Percentiles rank a stretch among this genome's conserved stretches.
Conservation (phyloP, 2,113 vertebrate genomes). For the Archocentrus centrarchus region DNA sequence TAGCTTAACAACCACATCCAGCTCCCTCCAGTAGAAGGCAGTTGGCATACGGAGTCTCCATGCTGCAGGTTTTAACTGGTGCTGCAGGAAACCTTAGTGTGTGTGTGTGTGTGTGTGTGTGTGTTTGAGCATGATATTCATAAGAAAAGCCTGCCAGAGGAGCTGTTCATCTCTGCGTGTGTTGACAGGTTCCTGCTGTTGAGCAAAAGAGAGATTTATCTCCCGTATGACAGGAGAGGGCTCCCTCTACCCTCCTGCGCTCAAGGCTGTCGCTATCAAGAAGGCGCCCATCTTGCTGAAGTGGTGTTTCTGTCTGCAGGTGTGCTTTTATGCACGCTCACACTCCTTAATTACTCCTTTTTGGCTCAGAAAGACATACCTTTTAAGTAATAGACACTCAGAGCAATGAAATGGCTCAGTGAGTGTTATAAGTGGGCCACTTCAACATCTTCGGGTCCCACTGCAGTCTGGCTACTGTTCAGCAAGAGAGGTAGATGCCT, state of each 20-base stretch:
- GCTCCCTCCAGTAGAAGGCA: conserved; percentile 9
- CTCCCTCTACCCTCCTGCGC: conserved; percentile 39
- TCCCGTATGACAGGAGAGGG: conserved; percentile 44
- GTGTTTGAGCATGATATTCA: conserved; percentile 31
- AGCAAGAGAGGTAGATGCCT: conserved; percentile 29
- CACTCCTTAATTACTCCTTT: conserved; percentile 38
- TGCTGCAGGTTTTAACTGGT: conserved; percentile 43
- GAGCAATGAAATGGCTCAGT: conserved; percentile 19
- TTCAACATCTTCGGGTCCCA: conserved; percentile 16
- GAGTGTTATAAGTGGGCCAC: conserved; percentile 37
- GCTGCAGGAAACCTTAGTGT: conserved; percentile 32
- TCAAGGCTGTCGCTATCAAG: conserved; percentile 24
- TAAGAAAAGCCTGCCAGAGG: conserved; percentile 34
- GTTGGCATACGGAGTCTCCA: conserved; percentile 23
- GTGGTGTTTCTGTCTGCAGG: conserved; percentile 40
- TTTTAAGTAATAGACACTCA: conserved; percentile 33
- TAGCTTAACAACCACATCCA: conserved; percentile 41
- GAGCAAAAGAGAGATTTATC: conserved; percentile 37
- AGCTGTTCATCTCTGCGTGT: conserved; percentile 53
- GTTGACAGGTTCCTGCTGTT: conserved; percentile 62
- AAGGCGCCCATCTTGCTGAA: conserved; percentile 24
- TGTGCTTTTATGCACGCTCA: conserved; percentile 20
- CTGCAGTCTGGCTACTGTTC: conserved; percentile 21
- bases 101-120: background rate
- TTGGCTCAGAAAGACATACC: conserved; percentile 24